Evolutionary conservation across 2,797 vertebrate genomes (phyloP).

Genomic region (Amblyopsis hoosieri): DNA sequence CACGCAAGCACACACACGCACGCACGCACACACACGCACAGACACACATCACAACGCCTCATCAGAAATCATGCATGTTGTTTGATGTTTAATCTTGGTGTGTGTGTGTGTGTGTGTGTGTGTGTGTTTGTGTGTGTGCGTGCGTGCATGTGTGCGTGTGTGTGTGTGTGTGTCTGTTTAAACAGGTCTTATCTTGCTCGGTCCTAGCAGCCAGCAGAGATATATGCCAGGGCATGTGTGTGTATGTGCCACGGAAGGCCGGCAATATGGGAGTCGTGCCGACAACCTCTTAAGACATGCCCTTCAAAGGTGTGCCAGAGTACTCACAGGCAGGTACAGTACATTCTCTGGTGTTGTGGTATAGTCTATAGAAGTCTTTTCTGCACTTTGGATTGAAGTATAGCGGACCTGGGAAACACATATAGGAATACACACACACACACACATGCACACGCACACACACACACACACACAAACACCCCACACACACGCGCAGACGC

Average conservation of each 20-base stretch:
- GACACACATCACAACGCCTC: constrained; percentile 39
- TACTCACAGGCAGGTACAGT: constrained; percentile 90
- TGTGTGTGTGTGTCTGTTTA: constrained; percentile 11
- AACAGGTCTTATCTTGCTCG: constrained; percentile 43
- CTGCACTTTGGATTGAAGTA: constrained; percentile 92
- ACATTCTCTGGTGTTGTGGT: constrained; percentile 93
- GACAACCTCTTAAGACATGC: background rate
- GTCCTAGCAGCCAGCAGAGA: constrained; percentile 15
- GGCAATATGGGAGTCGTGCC: constrained; percentile 6
- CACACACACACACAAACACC: too few relatives aligned
- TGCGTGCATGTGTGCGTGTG: background rate
- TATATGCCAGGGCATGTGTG: background rate
- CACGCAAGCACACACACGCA: constrained; percentile 12
- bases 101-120: constrained; percentile 1
- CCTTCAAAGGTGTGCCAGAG: constrained; percentile 1
- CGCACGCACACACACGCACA: constrained; percentile 11
- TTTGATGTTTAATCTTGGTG: constrained; percentile 39
- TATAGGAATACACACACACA: background rate
- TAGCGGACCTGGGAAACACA: constrained; percentile 81
- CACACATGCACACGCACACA: too few relatives aligned
- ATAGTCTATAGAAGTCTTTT: constrained; percentile 90
- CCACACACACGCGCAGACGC: too few relatives aligned
- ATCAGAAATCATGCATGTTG: constrained; percentile 46
- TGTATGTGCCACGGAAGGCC: background rate
- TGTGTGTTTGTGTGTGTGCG: too few relatives aligned